A percentile compares a stretch with the other conserved stretches of the same genome.
phyloP scores from a whole-genome alignment of 2,113 vertebrate species.

The Lagopus leucura region DNA sequence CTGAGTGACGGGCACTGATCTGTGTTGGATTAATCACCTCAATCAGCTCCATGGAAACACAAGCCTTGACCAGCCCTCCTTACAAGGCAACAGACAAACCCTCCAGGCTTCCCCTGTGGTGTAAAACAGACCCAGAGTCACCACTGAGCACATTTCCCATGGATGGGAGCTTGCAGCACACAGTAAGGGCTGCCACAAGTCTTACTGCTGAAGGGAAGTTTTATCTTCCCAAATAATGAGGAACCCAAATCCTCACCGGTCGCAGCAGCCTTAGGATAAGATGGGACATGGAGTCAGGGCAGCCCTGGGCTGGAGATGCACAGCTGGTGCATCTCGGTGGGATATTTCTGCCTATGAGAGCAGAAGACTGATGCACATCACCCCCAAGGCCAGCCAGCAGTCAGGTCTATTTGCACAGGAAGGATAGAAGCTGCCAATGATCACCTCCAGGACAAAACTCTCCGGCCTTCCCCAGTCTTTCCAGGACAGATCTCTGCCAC shows the following conservation, averaged over 20 bases:
- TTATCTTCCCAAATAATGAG: fast-evolving
- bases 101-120: background rate
- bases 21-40: background rate
- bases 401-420: background rate
- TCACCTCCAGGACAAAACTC: background rate
- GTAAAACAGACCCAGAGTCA: background rate
- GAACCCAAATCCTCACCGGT: fast-evolving
- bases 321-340: too few relatives aligned
- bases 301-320: background rate
- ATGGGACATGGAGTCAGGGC: fast-evolving
- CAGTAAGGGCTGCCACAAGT: too few relatives aligned
- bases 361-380: fast-evolving
- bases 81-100: fast-evolving
- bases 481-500: background rate
- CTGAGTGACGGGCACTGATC: too few relatives aligned
- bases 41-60: background rate
- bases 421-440: fast-evolving
- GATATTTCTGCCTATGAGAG: background rate
- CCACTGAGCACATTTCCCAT: fast-evolving
- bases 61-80: background rate
- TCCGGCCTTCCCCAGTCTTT: background rate
- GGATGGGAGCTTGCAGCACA: background rate
- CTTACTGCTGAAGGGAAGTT: background rate
- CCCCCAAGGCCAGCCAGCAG: background rate
- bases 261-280: fast-evolving